Base-by-base conservation (phyloP, 2,888 invertebrate genomes). In the Maniola hyperantus region DNA sequence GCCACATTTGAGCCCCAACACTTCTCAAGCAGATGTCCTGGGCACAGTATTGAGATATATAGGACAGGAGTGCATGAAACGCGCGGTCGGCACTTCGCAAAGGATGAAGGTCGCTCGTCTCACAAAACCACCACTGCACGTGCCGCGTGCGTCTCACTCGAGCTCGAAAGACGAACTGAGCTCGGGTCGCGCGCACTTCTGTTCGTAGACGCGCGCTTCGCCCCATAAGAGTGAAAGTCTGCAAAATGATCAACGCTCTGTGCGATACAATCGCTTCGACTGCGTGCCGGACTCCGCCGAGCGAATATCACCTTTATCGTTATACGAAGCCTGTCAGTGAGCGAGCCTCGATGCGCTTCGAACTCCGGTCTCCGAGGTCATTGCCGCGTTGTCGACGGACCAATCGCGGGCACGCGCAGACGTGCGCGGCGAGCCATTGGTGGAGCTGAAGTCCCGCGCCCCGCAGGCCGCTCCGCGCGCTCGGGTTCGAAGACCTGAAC, bases 331-430 rank as follows among this genome's bases (percentile, higher is more conserved):
- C 91, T 87, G 89, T 87, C 91, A 90, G 90, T 92, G 77, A 84
- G 87, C 85, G 91, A 95, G 94, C 94, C 95, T 95, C 95, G 94
- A 94, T 94, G 95, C 94, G 95, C 95, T 95, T 94, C 94, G 95
- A 95, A 95, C 93, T 94, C 95, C 94, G 95, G 95, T 95, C 93
- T 93, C 95, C 95, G 95, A 96, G 96, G 96, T 96, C 95, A 96
- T 95, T 95, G 95, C 95, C 95, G 95, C 95, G 93, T 92, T 87
- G 86, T 75, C 81, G 77, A 74, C 77, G 85, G 83, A 86, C 93
- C 91, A 93, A 93, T 93, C 81, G 83, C 81, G 79, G 81, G 84
- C 87, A 87, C 89, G 93, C 90, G 83, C 83, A 82, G 85, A 81
- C 85, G 84, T 74, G 84, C 87, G 85, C 84, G 84, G 84, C 84